Evolutionary conservation across 2,888 invertebrate genomes (phyloP).

Genomic region (Metalampra italica): DNA sequence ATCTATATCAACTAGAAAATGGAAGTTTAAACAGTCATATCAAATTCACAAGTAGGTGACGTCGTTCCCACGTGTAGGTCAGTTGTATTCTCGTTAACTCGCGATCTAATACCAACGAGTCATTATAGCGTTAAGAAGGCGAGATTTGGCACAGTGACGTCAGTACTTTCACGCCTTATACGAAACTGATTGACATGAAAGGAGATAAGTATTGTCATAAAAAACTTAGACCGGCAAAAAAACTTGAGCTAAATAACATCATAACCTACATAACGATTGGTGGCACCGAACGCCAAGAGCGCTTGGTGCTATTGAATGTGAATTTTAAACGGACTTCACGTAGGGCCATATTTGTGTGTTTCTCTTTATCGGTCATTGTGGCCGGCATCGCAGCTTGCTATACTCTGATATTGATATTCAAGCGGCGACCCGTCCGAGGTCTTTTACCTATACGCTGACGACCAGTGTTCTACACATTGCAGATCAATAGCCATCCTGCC

Average conservation of each 20-base stretch:
- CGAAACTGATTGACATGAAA: constrained; percentile 69
- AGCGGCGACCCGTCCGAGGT: constrained; percentile 56
- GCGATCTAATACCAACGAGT: constrained; percentile 39
- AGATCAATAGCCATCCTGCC: constrained; percentile 49
- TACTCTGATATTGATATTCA: constrained; percentile 75
- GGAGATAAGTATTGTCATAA: constrained; percentile 71
- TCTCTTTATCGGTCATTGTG: constrained; percentile 72
- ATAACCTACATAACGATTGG: constrained; percentile 74
- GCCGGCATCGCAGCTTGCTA: constrained; percentile 52
- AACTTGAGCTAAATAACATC: constrained; percentile 71
- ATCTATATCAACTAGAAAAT: not conserved
- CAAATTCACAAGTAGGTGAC: constrained; percentile 17
- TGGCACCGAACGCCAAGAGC: constrained; percentile 50
- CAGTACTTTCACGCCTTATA: constrained; percentile 74
- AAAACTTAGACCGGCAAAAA: constrained; percentile 66
- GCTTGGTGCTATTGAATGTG: constrained; percentile 56
- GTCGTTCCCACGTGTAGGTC: constrained; percentile 29
- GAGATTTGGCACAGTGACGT: constrained; percentile 63
- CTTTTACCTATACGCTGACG: constrained; percentile 51
- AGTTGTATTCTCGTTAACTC: constrained; percentile 26
- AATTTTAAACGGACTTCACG: constrained; percentile 64
- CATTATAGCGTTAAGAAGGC: constrained; percentile 41
- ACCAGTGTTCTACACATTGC: constrained; percentile 46
- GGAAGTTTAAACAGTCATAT: no score
- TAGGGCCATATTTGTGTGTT: constrained; percentile 71